Conservation (phyloP, 2,888 invertebrate species). For the Rugalucina vietnamica region DNA sequence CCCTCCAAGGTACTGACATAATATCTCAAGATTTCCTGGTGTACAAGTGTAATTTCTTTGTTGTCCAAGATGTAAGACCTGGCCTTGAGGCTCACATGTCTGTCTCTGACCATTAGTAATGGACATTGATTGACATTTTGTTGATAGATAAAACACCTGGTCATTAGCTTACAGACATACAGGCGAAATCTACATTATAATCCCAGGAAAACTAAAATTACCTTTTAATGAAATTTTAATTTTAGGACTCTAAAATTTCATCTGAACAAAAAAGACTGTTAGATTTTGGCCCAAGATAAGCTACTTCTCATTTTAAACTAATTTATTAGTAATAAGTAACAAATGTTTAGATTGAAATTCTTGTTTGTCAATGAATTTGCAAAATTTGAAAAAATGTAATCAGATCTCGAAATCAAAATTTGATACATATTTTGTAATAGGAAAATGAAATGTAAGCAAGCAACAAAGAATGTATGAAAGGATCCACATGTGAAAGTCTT, state of each 20-base stretch:
- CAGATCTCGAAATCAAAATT: not conserved
- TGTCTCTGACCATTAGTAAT: not conserved
- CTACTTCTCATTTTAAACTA: not conserved
- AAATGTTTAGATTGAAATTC: not conserved
- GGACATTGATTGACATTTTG: constrained; percentile 12
- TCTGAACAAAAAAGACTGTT: not conserved
- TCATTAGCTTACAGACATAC: constrained; percentile 13
- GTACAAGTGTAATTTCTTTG: not conserved
- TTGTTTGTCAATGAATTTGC: not conserved
- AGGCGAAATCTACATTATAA: not conserved
- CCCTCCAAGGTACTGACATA: not conserved
- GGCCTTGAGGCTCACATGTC: not conserved
- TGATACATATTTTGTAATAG: too few species aligned
- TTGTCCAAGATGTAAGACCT: not conserved
- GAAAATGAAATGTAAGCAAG: too few species aligned
- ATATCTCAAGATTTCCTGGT: not conserved
- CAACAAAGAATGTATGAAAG: too few species aligned
- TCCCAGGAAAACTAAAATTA: not conserved
- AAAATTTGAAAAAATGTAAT: not conserved
- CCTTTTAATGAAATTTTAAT: not conserved
- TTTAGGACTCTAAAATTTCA: not conserved
- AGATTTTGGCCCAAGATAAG: not conserved
- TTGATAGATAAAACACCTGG: constrained; percentile 28
- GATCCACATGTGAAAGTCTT: too few species aligned
- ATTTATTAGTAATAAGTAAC: not conserved